Evolutionary conservation across 2,797 vertebrate species (phyloP), one percentile per base, ranked within the genome.

Genomic region (Sebastolobus altivelis): DNA sequence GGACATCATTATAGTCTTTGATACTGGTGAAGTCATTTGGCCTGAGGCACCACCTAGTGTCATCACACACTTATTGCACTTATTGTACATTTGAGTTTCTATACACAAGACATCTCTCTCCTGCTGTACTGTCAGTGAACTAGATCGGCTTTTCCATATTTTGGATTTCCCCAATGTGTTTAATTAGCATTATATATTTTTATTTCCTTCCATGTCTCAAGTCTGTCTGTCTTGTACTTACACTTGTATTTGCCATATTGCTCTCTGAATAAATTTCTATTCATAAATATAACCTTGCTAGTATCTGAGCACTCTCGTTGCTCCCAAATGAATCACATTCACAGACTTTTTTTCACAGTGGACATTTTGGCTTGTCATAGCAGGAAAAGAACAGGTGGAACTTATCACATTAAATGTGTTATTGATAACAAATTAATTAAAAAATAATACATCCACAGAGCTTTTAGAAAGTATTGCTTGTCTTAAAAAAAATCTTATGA

Each of bases 21-120:
- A 18, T 22, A 37, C 18, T 2, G 0, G 25, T 18, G 18, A 13
- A 43, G 56, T 77, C 54, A 27, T 76, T 31, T 49, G 31, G 46
- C 31, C 59, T 72, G 22, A 63, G 59, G 72, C 77, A 2, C 90
- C 92, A 80, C 72, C 93, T 92, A 77, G 63, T 91, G 94, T 58
- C 65, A 13, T 1, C 1, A 61, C 8, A 11, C 25, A 8, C 8
- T 43, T 27, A 87, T 4, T 86, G 55, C 69, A 58, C 16, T 35
- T 22, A 18, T 6, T 59, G 20, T 25, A 35, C 54, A 46, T 20
- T 7, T 12, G 8, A 68, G 20, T 59, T 65, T 27, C 4, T 12
- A 22, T 16, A 74, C 3, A 18, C 5, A 56, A 68, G 12, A 52
- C 10, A 22, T 11, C 43, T 20, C 18, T 31, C 18, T 43, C 61